Evolutionary conservation across 1,140 invertebrate genomes (phyloP).

Genomic region (Cepaea nemoralis): DNA sequence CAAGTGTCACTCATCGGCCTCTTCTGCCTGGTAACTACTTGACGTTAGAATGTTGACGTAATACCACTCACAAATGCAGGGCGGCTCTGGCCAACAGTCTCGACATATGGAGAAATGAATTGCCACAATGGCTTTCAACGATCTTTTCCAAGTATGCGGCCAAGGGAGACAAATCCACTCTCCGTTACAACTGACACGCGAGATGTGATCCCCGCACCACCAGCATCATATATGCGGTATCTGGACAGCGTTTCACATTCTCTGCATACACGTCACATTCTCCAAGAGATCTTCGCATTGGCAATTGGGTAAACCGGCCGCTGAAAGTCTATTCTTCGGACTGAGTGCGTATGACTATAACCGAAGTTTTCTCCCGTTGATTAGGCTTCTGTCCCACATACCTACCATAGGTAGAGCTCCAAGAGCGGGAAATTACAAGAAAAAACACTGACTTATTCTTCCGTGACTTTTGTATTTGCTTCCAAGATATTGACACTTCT

Average conservation of each 20-base stretch:
- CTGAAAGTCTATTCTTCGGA: not conserved
- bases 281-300: not conserved
- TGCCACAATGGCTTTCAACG: not conserved
- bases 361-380: too few species aligned
- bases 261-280: not conserved
- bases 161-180: not conserved
- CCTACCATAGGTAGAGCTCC: too few species aligned
- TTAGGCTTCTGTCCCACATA: too few species aligned
- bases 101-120: not conserved
- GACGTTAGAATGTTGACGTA: too few species aligned
- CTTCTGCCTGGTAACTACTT: too few species aligned
- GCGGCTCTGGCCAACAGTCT: not conserved
- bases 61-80: too few species aligned
- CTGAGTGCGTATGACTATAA: too few species aligned
- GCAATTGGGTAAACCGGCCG: not conserved
- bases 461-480: too few species aligned
- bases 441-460: too few species aligned
- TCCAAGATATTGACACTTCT: too few species aligned
- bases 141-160: not conserved
- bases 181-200: not conserved
- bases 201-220: not conserved
- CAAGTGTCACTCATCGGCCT: too few species aligned
- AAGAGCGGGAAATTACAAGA: too few species aligned
- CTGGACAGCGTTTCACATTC: conserved; percentile 1
- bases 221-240: not conserved